A percentile compares a stretch with the other conserved stretches of the same genome.
Conservation (phyloP, 2,888 invertebrate genomes). For the Aphidius colemani region DNA sequence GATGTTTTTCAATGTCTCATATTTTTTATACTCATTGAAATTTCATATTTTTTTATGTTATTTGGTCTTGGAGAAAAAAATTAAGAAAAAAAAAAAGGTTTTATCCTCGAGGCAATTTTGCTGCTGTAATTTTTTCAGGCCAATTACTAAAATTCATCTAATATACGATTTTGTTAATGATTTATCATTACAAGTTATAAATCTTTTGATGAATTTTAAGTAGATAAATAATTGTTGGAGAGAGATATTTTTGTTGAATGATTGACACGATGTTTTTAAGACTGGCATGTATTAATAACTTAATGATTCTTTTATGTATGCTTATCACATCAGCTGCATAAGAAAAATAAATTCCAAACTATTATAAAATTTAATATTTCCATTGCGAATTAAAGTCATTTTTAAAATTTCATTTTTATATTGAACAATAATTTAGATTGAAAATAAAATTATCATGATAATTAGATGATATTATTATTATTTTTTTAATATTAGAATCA, state of each 20-base stretch:
- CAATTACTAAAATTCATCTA: slow-evolving; percentile 59
- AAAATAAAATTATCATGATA: too few species aligned
- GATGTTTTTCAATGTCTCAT: slow-evolving; percentile 33
- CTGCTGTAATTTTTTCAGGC: slow-evolving; percentile 4
- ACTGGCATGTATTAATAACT: too few species aligned
- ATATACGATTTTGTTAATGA: slow-evolving; percentile 58
- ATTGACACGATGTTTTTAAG: too few species aligned
- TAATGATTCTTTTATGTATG: too few species aligned
- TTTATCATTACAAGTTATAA: slow-evolving; percentile 60
- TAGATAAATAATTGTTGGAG: slow-evolving; percentile 30
- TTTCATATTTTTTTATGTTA: slow-evolving; percentile 37
- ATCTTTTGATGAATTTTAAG: slow-evolving; percentile 45
- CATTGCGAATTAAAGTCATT: too few species aligned
- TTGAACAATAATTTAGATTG: too few species aligned
- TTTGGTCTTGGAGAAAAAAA: neutral
- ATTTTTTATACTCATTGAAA: slow-evolving; percentile 21
- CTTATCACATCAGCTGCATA: too few species aligned
- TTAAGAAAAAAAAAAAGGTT: neutral
- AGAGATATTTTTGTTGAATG: slow-evolving; percentile 24
- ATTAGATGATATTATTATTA: too few species aligned
- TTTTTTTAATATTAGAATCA: too few species aligned
- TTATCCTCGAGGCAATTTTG: slow-evolving; percentile 48
- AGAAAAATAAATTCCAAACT: too few species aligned
- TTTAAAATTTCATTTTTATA: too few species aligned
- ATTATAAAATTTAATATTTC: too few species aligned